phyloP scores from a whole-genome alignment of 2,888 invertebrate genomes.

The Hecatera dysodea region DNA sequence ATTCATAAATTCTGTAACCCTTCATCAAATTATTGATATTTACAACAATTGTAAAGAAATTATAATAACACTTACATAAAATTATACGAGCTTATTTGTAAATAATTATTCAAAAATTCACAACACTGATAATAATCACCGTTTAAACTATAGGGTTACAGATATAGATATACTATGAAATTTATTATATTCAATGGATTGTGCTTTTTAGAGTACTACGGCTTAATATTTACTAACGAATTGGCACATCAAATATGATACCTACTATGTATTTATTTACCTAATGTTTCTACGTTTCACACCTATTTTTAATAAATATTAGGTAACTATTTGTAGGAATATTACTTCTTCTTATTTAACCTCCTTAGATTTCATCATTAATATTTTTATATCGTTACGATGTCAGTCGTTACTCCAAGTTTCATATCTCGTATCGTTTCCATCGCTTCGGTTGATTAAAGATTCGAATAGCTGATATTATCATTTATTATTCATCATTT shows the following conservation, averaged over 20 bases:
- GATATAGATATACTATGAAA: constrained; percentile 67
- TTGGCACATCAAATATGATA: constrained; percentile 78
- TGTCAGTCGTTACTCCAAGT: constrained; percentile 67
- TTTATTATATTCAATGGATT: constrained; percentile 63
- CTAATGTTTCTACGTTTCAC: constrained; percentile 73
- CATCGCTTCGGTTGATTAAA: constrained; percentile 38
- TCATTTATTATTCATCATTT: constrained; percentile 39
- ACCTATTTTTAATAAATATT: constrained; percentile 67
- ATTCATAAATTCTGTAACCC: constrained; percentile 70
- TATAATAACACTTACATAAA: constrained; percentile 59
- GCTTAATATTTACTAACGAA: constrained; percentile 67
- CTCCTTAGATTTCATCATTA: constrained; percentile 57
- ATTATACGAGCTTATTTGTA: constrained; percentile 62
- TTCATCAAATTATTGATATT: constrained; percentile 62
- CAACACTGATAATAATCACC: constrained; percentile 80
- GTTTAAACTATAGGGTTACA: constrained; percentile 71
- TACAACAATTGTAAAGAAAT: constrained; percentile 68
- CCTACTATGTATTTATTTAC: constrained; percentile 63
- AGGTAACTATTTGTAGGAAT: constrained; percentile 77
- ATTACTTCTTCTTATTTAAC: constrained; percentile 66
- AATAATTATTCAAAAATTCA: constrained; percentile 74
- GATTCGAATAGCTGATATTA: constrained; percentile 51
- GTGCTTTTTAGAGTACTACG: constrained; percentile 72
- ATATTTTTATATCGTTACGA: constrained; percentile 63
- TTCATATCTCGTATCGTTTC: constrained; percentile 51